phyloP scores from a whole-genome alignment of 2,113 vertebrate genomes.

The Rhombomys opimus region DNA sequence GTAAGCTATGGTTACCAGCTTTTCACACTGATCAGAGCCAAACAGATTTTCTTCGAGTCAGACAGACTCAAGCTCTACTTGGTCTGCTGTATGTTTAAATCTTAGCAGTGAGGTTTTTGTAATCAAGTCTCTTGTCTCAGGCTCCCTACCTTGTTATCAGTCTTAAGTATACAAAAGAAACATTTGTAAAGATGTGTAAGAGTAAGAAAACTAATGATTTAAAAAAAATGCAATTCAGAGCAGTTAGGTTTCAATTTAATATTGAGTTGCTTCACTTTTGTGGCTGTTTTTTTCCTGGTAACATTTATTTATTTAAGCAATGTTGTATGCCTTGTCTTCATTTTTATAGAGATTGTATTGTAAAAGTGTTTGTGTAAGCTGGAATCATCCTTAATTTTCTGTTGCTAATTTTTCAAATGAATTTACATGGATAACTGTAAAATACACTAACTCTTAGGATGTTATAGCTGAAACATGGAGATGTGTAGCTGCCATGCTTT shows the following conservation, averaged over 20 bases:
- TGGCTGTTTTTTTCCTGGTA: conserved; percentile 80
- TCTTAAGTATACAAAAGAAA: conserved; percentile 62
- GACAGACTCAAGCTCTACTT: conserved; percentile 54
- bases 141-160: conserved; percentile 71
- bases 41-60: conserved; percentile 61
- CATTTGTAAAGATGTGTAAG: conserved; percentile 68
- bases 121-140: conserved; percentile 59
- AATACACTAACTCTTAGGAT: conserved; percentile 82
- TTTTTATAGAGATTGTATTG: conserved; percentile 82
- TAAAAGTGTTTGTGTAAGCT: conserved; percentile 86
- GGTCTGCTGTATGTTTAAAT: conserved; percentile 76
- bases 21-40: conserved; percentile 62
- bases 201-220: conserved; percentile 72
- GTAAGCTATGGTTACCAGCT: conserved; percentile 47
- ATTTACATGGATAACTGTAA: conserved; percentile 79
- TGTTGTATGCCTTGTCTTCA: conserved; percentile 81
- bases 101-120: conserved; percentile 66
- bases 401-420: conserved; percentile 76
- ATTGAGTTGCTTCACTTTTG: conserved; percentile 79
- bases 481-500: conserved; percentile 81
- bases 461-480: conserved; percentile 82
- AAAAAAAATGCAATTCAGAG: conserved; percentile 73
- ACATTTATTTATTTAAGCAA: conserved; percentile 83
- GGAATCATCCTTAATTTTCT: conserved; percentile 82
- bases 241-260: conserved; percentile 67